A percentile compares a stretch with the other conserved stretches of the same genome.
Evolutionary conservation across 2,888 invertebrate species (phyloP).

Genomic region (Lepidochitona cinerea): DNA sequence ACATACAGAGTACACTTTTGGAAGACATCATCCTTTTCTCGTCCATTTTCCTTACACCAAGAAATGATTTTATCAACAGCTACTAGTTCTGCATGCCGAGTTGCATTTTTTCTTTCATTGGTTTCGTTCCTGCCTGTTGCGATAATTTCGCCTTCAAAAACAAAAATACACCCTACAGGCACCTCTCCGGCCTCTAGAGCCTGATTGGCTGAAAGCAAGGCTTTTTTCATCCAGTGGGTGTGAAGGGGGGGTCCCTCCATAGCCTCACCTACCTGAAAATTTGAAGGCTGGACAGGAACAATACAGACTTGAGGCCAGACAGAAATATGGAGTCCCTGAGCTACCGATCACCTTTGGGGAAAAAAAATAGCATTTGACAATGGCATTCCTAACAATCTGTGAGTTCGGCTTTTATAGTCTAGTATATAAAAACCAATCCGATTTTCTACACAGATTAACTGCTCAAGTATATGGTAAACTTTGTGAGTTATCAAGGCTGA

Average conservation of each 20-base stretch:
- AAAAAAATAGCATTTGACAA: too few species aligned
- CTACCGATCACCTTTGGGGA: slow-evolving; percentile 60
- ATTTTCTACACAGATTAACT: too few species aligned
- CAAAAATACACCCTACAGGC: slow-evolving; percentile 96
- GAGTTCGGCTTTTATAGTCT: too few species aligned
- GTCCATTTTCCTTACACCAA: slow-evolving; percentile 74
- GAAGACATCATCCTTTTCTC: slow-evolving; percentile 75
- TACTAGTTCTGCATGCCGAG: slow-evolving; percentile 95
- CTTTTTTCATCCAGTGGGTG: slow-evolving; percentile 61
- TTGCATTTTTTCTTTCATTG: slow-evolving; percentile 93
- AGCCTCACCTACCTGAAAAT: slow-evolving; percentile 44
- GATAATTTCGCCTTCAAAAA: slow-evolving; percentile 78
- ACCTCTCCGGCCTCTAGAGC: slow-evolving; percentile 90
- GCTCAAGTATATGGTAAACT: too few species aligned
- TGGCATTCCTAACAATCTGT: too few species aligned
- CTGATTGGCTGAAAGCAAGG: slow-evolving; percentile 77
- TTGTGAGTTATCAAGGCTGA: too few species aligned
- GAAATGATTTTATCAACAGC: slow-evolving; percentile 84
- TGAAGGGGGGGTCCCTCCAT: slow-evolving; percentile 5
- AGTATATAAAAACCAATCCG: too few species aligned
- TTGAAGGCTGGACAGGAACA: slow-evolving; percentile 61
- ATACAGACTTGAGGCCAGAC: slow-evolving; percentile 44
- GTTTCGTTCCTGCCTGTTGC: slow-evolving; percentile 91
- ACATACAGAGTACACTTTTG: slow-evolving; percentile 75
- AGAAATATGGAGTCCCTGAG: slow-evolving; percentile 58